Conservation (phyloP, 1,140 invertebrate species). For the Thereuonema tuberculata region DNA sequence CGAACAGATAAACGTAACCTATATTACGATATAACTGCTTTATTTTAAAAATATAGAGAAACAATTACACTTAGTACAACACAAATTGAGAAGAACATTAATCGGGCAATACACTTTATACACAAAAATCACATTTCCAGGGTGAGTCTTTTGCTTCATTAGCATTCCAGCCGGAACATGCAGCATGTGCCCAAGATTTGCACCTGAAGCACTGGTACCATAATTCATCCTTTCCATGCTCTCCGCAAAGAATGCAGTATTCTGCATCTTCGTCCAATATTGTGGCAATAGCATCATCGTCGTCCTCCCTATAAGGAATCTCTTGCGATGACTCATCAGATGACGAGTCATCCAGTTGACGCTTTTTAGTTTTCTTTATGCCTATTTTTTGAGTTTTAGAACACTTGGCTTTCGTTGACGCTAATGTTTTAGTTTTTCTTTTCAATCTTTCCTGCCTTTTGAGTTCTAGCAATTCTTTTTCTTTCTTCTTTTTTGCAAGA, state of each 20-base stretch:
- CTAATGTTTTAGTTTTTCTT: not conserved
- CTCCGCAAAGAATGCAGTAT: not conserved
- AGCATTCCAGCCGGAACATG: not conserved
- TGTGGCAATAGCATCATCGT: not conserved
- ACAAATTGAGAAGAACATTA: not conserved
- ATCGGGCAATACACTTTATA: not conserved
- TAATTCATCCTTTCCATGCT: not conserved
- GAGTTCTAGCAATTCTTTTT: not conserved
- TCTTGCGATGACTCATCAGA: not conserved
- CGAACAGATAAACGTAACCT: not conserved
- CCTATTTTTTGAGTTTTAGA: not conserved
- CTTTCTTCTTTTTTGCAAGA: not conserved
- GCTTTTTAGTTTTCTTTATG: not conserved
- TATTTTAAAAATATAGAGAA: not conserved
- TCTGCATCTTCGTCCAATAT: not conserved
- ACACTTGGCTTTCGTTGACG: not conserved
- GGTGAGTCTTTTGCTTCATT: not conserved
- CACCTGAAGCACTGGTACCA: not conserved
- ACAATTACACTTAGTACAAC: not conserved
- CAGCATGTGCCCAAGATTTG: not conserved
- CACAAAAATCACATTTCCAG: not conserved
- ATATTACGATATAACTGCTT: not conserved
- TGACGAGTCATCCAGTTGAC: not conserved
- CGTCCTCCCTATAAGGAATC: not conserved
- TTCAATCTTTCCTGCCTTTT: not conserved